Conservation (phyloP, 2,797 vertebrate species). For the Diglossa cyanea region DNA sequence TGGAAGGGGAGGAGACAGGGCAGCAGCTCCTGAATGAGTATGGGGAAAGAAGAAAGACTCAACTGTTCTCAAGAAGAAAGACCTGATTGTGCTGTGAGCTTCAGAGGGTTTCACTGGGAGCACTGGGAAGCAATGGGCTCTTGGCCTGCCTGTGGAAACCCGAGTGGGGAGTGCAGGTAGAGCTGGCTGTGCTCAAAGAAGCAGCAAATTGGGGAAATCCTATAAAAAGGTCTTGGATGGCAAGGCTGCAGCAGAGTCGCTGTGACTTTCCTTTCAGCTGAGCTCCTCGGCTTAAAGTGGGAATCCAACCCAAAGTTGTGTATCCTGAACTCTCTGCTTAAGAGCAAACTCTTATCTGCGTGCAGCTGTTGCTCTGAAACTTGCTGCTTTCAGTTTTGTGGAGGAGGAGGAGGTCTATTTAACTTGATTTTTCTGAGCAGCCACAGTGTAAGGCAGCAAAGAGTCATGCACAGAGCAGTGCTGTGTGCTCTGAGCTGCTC, state of each 20-base stretch:
- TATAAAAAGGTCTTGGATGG: background rate
- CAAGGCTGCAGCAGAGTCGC: background rate
- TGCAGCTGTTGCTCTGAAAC: background rate
- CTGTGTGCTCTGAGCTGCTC: background rate
- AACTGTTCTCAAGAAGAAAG: constrained; percentile 54
- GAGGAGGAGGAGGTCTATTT: background rate
- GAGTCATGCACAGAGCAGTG: background rate
- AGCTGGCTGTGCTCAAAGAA: background rate
- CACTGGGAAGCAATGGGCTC: constrained; percentile 7
- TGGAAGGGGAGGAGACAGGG: constrained; percentile 48
- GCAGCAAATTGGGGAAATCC: background rate
- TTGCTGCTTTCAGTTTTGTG: background rate
- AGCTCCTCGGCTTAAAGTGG: background rate
- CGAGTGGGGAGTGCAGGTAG: background rate
- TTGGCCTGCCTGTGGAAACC: background rate
- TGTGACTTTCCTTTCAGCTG: background rate
- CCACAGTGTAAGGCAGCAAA: background rate
- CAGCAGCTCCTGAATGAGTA: constrained; percentile 43
- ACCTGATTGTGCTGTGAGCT: background rate
- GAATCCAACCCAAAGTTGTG: background rate
- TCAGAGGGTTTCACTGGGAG: constrained; percentile 27
- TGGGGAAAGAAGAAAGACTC: constrained; percentile 40
- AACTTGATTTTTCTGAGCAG: background rate
- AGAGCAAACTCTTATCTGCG: background rate
- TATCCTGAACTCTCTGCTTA: background rate